Percentiles rank a stretch among this genome's conserved stretches.
These are phyloP conservation scores for Athalia rosae DNA, from an alignment of 2,888 invertebrate genomes.

Conservation along the genomic window DNA sequence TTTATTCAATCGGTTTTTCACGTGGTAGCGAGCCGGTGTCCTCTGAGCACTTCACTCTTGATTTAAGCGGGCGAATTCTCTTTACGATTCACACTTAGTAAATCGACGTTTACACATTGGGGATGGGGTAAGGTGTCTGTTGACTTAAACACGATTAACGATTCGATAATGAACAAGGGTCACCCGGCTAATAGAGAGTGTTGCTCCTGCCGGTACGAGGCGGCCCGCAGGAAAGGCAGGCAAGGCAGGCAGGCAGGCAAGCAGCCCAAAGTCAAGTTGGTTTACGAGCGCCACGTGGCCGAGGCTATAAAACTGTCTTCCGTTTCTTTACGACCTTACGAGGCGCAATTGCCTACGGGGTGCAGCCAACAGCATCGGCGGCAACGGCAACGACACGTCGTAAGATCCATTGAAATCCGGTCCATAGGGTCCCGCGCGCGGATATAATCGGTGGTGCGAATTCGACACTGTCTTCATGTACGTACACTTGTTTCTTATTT, in stretches of 20 bases:
- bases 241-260: slow-evolving; percentile 51
- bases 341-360: slow-evolving; percentile 66
- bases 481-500: slow-evolving; percentile 10
- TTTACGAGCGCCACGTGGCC: slow-evolving; percentile 74
- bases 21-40: background rate
- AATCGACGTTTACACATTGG: slow-evolving; percentile 12
- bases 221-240: slow-evolving; percentile 3
- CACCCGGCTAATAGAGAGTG: slow-evolving; percentile 46
- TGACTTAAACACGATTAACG: slow-evolving; percentile 44
- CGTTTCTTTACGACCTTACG: slow-evolving; percentile 73
- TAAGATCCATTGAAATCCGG: slow-evolving; percentile 37
- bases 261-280: slow-evolving; percentile 58
- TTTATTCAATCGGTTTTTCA: background rate
- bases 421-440: background rate
- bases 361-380: slow-evolving; percentile 38
- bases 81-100: background rate
- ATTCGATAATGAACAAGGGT: slow-evolving; percentile 58
- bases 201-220: background rate
- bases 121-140: background rate
- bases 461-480: slow-evolving; percentile 16
- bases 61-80: background rate
- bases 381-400: slow-evolving; percentile 8
- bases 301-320: slow-evolving; percentile 75
- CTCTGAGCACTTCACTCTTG: slow-evolving; percentile 15
- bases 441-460: slow-evolving; percentile 12